phyloP scores from a whole-genome alignment of 2,113 vertebrate genomes.

The Stictonetta naevosa region DNA sequence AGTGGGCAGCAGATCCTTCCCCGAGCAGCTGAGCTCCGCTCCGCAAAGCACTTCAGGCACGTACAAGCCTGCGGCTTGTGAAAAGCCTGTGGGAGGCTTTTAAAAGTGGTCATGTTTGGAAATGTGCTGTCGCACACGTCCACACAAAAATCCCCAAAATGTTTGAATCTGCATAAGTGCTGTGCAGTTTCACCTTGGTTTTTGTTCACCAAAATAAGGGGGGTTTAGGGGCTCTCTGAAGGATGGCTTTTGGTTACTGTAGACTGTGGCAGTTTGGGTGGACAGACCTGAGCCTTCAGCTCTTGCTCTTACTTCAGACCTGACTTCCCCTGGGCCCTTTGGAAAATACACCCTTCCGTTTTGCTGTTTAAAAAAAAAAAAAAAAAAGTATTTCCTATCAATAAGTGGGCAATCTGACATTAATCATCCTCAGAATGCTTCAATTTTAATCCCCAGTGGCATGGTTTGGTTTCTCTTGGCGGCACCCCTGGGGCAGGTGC shows the following conservation, averaged over 20 bases:
- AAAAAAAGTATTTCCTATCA: background rate
- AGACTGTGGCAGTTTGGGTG: too few relatives aligned
- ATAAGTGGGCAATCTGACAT: background rate
- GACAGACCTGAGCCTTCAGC: too few relatives aligned
- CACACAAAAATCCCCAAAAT: conserved; percentile 48
- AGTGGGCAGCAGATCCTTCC: background rate
- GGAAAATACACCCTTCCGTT: too few relatives aligned
- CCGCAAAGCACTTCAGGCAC: background rate
- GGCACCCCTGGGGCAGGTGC: background rate
- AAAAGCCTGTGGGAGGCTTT: conserved; percentile 44
- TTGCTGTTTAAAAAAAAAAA: too few relatives aligned
- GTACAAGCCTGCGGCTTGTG: background rate
- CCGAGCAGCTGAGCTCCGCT: background rate
- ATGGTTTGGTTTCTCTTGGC: background rate
- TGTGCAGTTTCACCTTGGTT: background rate
- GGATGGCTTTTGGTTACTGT: background rate
- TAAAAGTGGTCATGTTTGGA: background rate
- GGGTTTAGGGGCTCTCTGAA: background rate
- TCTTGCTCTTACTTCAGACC: too few relatives aligned
- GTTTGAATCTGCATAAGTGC: conserved; percentile 8
- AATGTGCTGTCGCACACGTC: conserved; percentile 48
- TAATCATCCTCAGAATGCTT: conserved; percentile 4
- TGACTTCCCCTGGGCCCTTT: too few relatives aligned
- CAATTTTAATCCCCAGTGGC: background rate
- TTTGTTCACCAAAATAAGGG: background rate